Evolutionary conservation across 2,797 vertebrate species (phyloP).

Genomic region (Pteronotus mesoamericanus): DNA sequence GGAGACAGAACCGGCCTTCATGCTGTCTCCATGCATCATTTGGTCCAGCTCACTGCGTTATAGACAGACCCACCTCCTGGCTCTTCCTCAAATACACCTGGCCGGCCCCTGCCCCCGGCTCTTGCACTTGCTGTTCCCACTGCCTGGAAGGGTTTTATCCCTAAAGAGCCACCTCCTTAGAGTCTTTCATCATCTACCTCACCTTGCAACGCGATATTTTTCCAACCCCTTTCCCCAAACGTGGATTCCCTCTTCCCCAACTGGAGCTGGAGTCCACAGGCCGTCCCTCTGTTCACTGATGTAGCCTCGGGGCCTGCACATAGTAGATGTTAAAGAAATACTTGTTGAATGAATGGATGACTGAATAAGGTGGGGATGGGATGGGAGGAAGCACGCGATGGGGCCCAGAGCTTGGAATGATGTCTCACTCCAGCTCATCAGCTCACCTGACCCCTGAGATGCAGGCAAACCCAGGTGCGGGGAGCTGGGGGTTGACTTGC

Average conservation of each 20-base stretch:
- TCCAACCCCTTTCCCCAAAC: neutral
- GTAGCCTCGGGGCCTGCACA: neutral
- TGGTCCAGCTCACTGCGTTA: fast-evolving
- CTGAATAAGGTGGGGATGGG: neutral
- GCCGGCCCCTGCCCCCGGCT: neutral
- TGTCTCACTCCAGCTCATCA: neutral
- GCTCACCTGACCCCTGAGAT: neutral
- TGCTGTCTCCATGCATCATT: fast-evolving
- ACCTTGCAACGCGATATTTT: neutral
- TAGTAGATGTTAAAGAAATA: neutral
- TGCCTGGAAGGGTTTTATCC: neutral
- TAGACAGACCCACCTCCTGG: neutral
- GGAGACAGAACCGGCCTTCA: neutral
- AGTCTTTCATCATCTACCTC: neutral
- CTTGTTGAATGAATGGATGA: neutral
- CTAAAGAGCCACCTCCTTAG: neutral
- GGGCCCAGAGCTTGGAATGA: neutral
- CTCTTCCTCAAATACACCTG: neutral
- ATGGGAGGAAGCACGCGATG: no score
- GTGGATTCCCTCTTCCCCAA: neutral
- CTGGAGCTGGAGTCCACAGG: neutral
- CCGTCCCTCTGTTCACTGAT: fast-evolving
- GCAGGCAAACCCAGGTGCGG: neutral
- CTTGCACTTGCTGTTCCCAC: neutral
- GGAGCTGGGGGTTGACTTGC: neutral